phyloP scores from a whole-genome alignment of 92 coral and sea anemone genomes.

The Metridium senile region DNA sequence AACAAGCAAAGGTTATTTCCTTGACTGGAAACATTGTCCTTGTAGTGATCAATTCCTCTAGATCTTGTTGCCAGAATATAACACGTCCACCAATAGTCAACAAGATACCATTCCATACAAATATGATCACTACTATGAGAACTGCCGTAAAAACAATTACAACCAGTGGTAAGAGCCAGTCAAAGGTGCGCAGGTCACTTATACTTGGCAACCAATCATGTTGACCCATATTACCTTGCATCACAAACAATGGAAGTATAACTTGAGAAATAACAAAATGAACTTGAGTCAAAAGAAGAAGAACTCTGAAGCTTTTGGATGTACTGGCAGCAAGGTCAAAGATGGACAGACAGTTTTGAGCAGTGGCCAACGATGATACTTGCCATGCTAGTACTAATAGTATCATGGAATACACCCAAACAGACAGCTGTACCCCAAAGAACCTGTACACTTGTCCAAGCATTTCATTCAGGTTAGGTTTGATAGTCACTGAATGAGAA shows the following conservation, averaged over 20 bases:
- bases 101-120: slow-evolving; percentile 75
- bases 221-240: slow-evolving; percentile 64
- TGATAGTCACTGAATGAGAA: slow-evolving; percentile 65
- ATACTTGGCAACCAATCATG: slow-evolving; percentile 84
- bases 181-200: slow-evolving; percentile 75
- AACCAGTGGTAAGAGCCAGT: slow-evolving; percentile 75
- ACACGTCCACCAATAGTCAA: slow-evolving; percentile 56
- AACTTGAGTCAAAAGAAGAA: slow-evolving; percentile 74
- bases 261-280: slow-evolving; percentile 82
- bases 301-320: slow-evolving; percentile 67
- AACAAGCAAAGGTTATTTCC: slow-evolving; percentile 44
- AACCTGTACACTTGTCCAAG: slow-evolving; percentile 84
- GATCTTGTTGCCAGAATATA: slow-evolving; percentile 50
- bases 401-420: slow-evolving; percentile 81
- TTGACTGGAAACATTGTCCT: slow-evolving; percentile 29
- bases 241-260: slow-evolving; percentile 68
- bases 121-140: slow-evolving; percentile 48
- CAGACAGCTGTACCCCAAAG: slow-evolving; percentile 75
- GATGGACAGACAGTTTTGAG: slow-evolving; percentile 66
- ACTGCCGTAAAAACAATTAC: slow-evolving; percentile 72
- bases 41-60: slow-evolving; percentile 19
- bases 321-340: slow-evolving; percentile 64
- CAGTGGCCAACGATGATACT: slow-evolving; percentile 60
- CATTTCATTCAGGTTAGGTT: slow-evolving; percentile 68
- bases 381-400: slow-evolving; percentile 85